These are phyloP conservation scores for Sanderia malayensis DNA, from an alignment of 30 jellyfish, hydroid and myxozoan genomes.

Conservation along the genomic window DNA sequence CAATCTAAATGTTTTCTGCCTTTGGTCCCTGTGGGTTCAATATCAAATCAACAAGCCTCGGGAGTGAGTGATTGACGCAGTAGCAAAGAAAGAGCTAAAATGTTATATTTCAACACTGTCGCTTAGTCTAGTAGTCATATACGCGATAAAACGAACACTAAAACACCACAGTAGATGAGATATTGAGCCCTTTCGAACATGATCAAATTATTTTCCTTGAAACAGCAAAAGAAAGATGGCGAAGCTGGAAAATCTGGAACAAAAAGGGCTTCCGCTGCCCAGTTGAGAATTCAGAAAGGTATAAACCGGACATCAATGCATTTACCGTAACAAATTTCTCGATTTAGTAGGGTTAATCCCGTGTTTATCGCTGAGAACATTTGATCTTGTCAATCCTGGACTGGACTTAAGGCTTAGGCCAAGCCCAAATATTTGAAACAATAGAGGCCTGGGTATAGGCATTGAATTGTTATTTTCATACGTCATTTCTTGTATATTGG, in stretches of 20 bases:
- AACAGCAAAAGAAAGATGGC: slow-evolving; percentile 91
- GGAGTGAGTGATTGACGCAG: neutral
- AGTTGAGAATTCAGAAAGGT: slow-evolving; percentile 95
- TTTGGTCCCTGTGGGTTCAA: no score
- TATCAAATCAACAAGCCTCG: no score
- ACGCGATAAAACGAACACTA: neutral
- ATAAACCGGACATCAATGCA: no score
- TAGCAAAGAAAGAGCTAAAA: neutral
- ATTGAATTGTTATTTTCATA: neutral
- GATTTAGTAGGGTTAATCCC: neutral
- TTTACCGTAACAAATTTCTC: no score
- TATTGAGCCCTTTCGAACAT: slow-evolving; percentile 13
- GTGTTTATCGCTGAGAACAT: neutral
- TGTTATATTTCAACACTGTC: neutral
- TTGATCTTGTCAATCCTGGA: neutral
- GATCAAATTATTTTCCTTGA: slow-evolving; percentile 89
- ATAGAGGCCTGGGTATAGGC: slow-evolving; percentile 10
- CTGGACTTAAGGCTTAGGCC: neutral
- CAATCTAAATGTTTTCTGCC: no score
- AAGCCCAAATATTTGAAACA: neutral
- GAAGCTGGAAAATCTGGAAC: slow-evolving; percentile 79
- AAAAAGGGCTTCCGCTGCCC: slow-evolving; percentile 98
- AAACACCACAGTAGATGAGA: neutral
- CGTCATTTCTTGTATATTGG: neutral
- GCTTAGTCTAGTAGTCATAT: neutral